phyloP scores from a whole-genome alignment of 2,888 invertebrate genomes.

The Mechanitis messenoides region DNA sequence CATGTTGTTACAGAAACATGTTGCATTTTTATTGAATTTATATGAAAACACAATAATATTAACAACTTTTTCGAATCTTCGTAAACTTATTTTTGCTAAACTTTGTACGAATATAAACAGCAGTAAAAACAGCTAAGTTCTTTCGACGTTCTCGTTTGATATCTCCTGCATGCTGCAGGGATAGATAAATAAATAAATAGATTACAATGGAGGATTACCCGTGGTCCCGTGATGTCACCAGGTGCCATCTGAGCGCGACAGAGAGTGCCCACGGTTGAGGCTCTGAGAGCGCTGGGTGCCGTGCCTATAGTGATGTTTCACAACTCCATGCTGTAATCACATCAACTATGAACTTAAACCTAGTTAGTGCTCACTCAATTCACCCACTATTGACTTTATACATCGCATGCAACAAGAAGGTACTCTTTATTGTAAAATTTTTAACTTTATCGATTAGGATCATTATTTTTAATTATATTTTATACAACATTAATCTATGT shows the following conservation, averaged over 20 bases:
- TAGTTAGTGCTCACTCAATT: background rate
- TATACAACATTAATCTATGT: background rate
- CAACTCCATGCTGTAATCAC: slow-evolving; percentile 77
- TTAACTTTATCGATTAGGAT: background rate
- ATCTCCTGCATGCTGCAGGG: too few species aligned
- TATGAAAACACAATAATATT: too few species aligned
- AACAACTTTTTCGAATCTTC: too few species aligned
- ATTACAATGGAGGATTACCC: slow-evolving; percentile 55
- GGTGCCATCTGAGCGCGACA: slow-evolving; percentile 83
- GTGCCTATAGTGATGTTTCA: slow-evolving; percentile 79
- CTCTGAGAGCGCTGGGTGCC: slow-evolving; percentile 83
- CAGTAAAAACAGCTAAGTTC: too few species aligned
- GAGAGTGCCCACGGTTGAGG: slow-evolving; percentile 83
- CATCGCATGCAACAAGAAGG: background rate
- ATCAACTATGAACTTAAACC: slow-evolving; percentile 9
- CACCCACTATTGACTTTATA: background rate
- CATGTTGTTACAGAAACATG: too few species aligned
- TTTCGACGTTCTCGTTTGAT: too few species aligned
- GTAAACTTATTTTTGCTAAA: too few species aligned
- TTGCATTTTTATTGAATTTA: too few species aligned
- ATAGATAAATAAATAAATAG: background rate
- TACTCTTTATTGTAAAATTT: background rate
- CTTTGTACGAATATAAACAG: too few species aligned
- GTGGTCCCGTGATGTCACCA: slow-evolving; percentile 89
- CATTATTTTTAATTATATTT: background rate